Percentiles rank a stretch among this genome's conserved stretches.
These are phyloP conservation scores for Zygothrica quintamaculata DNA, from an alignment of 2,888 invertebrate genomes.

Conservation along the genomic window DNA sequence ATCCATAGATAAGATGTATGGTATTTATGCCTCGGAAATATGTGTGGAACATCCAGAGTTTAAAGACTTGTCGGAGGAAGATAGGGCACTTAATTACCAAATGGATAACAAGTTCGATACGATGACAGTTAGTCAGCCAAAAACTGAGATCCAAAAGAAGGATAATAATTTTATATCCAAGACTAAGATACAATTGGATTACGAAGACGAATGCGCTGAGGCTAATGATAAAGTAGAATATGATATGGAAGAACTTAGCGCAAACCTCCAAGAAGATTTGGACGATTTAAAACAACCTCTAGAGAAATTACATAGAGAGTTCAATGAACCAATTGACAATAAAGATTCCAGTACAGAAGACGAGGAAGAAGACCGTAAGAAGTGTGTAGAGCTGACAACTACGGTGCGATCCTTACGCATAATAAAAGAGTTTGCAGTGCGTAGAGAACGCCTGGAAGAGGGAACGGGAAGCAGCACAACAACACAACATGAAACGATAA, in stretches of 20 bases:
- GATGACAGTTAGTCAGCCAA: neutral
- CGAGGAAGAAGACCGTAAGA: slow-evolving; percentile 26
- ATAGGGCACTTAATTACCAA: slow-evolving; percentile 1
- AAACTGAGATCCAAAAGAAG: neutral
- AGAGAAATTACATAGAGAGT: neutral
- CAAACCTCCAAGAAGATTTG: slow-evolving; percentile 59
- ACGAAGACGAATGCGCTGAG: slow-evolving; percentile 56
- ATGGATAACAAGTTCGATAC: slow-evolving; percentile 6
- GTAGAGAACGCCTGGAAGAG: slow-evolving; percentile 1
- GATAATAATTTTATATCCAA: slow-evolving; percentile 6
- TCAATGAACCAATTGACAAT: neutral
- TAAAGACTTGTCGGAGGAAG: slow-evolving; percentile 16
- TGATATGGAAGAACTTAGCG: slow-evolving; percentile 65
- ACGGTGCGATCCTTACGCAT: slow-evolving; percentile 39
- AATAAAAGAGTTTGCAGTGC: slow-evolving; percentile 32
- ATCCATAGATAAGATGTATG: slow-evolving; percentile 49
- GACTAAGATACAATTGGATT: slow-evolving; percentile 36
- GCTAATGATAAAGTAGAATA: slow-evolving; percentile 60
- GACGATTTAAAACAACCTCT: slow-evolving; percentile 46
- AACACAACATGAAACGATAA: neutral
- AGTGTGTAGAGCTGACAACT: slow-evolving; percentile 32
- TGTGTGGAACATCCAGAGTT: slow-evolving; percentile 23
- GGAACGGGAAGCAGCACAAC: neutral
- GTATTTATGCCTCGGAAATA: slow-evolving; percentile 26
- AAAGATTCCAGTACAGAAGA: slow-evolving; percentile 31